Percentiles rank a stretch among this genome's conserved stretches.
phyloP scores from a whole-genome alignment of 2,797 vertebrate species.

The Typhlichthys eigenmanni region DNA sequence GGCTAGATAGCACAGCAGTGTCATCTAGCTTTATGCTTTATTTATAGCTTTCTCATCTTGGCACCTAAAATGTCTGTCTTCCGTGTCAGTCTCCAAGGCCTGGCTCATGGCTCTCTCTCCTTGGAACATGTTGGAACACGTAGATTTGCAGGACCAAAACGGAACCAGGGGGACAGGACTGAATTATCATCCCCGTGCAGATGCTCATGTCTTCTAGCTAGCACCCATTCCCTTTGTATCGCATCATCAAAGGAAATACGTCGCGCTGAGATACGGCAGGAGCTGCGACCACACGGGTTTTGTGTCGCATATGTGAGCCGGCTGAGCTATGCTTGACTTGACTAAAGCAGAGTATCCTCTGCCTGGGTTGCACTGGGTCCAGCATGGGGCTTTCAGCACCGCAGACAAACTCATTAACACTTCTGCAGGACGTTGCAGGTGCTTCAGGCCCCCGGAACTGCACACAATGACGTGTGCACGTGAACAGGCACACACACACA shows the following conservation, averaged over 20 bases:
- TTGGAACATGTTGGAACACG: conserved; percentile 3
- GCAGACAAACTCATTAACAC: conserved; percentile 35
- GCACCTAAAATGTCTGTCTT: background rate
- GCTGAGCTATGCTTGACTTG: conserved; percentile 1
- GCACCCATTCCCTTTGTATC: conserved; percentile 18
- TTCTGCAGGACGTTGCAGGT: conserved; percentile 12
- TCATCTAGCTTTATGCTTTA: conserved; percentile 28
- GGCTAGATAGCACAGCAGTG: conserved; percentile 25
- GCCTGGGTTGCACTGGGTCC: conserved; percentile 21
- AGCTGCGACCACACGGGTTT: conserved; percentile 9
- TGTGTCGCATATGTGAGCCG: background rate
- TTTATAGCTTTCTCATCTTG: background rate
- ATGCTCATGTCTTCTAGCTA: conserved; percentile 5
- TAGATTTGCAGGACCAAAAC: too few relatives aligned
- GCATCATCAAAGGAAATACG: conserved; percentile 22
- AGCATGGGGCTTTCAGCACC: conserved; percentile 4
- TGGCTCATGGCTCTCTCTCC: conserved; percentile 35
- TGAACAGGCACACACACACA: conserved; percentile 6
- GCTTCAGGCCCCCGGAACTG: conserved; percentile 20
- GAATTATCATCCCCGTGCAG: conserved; percentile 11
- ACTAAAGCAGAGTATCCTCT: conserved; percentile 19
- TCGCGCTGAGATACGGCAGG: background rate
- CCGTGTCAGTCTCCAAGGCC: background rate
- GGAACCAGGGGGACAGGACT: conserved; percentile 14
- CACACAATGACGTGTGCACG: conserved; percentile 36